Evolutionary conservation across 2,797 vertebrate species (phyloP).

Genomic region (Siniperca scherzeri): DNA sequence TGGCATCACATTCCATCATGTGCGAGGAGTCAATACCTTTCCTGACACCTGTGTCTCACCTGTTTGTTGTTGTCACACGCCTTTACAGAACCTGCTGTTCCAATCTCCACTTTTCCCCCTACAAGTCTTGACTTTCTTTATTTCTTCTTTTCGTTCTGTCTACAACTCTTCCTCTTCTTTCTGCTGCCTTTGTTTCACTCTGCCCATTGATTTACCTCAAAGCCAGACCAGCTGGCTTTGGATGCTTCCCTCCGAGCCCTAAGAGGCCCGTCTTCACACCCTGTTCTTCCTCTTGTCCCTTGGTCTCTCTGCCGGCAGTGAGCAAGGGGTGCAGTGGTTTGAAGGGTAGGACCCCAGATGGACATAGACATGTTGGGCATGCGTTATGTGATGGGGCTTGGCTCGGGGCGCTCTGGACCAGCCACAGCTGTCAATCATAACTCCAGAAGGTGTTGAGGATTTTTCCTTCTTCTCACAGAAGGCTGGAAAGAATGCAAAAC

Average conservation of each 20-base stretch:
- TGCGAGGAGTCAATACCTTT: slow-evolving; percentile 32
- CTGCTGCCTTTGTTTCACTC: slow-evolving; percentile 63
- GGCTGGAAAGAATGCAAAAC: slow-evolving; percentile 45
- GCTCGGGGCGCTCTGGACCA: slow-evolving; percentile 80
- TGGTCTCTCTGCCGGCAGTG: slow-evolving; percentile 85
- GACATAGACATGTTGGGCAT: slow-evolving; percentile 85
- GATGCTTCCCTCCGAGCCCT: slow-evolving; percentile 85
- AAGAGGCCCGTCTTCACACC: slow-evolving; percentile 88
- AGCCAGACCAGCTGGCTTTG: slow-evolving; percentile 94
- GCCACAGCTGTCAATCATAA: slow-evolving; percentile 86
- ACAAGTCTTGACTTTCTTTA: slow-evolving; percentile 65
- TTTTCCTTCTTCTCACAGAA: slow-evolving; percentile 55
- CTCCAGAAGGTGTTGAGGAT: slow-evolving; percentile 72
- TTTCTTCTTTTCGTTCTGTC: slow-evolving; percentile 55
- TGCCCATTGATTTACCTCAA: slow-evolving; percentile 74
- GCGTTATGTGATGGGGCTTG: slow-evolving; percentile 82
- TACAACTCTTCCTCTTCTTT: slow-evolving; percentile 65
- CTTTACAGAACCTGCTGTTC: slow-evolving; percentile 80
- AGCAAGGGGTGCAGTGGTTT: slow-evolving; percentile 82
- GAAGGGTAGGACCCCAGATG: slow-evolving; percentile 88
- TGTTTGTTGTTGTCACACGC: slow-evolving; percentile 76
- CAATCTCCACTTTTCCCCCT: slow-evolving; percentile 56
- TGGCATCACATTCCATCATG: slow-evolving; percentile 20
- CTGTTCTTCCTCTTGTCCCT: slow-evolving; percentile 85
- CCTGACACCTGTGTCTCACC: slow-evolving; percentile 82